Evolutionary conservation across 2,797 vertebrate genomes (phyloP).

Genomic region (Danio albolineatus): DNA sequence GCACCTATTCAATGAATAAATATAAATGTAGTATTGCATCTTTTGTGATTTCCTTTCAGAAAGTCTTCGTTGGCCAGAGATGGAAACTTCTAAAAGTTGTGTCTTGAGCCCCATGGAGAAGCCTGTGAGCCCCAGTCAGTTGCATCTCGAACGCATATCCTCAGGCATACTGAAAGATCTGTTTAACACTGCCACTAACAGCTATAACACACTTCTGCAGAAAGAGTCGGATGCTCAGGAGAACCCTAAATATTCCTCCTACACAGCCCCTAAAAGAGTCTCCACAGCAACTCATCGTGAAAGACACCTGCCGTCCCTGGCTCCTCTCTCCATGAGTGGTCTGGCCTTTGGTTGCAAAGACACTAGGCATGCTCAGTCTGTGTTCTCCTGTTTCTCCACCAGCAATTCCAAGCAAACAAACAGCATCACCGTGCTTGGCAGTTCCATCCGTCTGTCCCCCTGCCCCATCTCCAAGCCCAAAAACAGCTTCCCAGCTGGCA

Average conservation of each 20-base stretch:
- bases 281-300: slow-evolving; percentile 58
- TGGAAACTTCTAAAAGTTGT: slow-evolving; percentile 87
- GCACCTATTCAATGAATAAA: not conserved
- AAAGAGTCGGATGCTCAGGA: slow-evolving; percentile 81
- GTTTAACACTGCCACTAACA: slow-evolving; percentile 84
- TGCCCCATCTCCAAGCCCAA: slow-evolving; percentile 68
- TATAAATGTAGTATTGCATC: not conserved
- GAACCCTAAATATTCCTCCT: slow-evolving; percentile 71
- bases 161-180: slow-evolving; percentile 83
- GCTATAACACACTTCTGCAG: slow-evolving; percentile 86
- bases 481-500: slow-evolving; percentile 64
- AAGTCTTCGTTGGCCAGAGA: slow-evolving; percentile 89
- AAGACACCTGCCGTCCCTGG: slow-evolving; percentile 47
- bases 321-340: slow-evolving; percentile 52
- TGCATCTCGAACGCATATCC: slow-evolving; percentile 75
- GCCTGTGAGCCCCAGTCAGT: slow-evolving; percentile 74
- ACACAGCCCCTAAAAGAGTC: slow-evolving; percentile 68
- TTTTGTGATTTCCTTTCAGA: slow-evolving; percentile 74
- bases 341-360: slow-evolving; percentile 65
- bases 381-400: slow-evolving; percentile 61
- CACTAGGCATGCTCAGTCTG: slow-evolving; percentile 62
- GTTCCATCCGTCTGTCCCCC: slow-evolving; percentile 66
- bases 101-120: slow-evolving; percentile 79
- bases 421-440: slow-evolving; percentile 76
- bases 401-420: slow-evolving; percentile 63